phyloP scores from a whole-genome alignment of 2,797 vertebrate genomes.

The Arrhamphus sclerolepis region DNA sequence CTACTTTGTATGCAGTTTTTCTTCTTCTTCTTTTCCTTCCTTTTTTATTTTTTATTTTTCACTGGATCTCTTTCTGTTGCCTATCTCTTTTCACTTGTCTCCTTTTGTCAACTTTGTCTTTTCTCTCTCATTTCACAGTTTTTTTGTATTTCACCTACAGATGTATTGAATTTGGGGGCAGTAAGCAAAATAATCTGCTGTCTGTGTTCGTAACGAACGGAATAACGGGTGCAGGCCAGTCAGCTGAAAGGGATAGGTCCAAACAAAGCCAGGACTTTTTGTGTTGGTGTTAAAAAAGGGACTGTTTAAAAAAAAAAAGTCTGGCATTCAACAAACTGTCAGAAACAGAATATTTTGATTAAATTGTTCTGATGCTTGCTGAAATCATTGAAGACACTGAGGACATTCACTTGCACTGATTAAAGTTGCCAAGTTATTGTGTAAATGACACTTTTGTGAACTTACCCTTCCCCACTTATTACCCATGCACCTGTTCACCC shows the following conservation, averaged over 20 bases:
- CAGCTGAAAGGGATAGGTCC: slow-evolving; percentile 61
- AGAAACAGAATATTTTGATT: too few relatives aligned
- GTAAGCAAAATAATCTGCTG: slow-evolving; percentile 68
- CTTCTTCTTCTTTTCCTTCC: slow-evolving; percentile 19
- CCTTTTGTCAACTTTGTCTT: slow-evolving; percentile 56
- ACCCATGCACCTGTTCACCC: slow-evolving; percentile 62
- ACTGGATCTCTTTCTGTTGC: slow-evolving; percentile 28
- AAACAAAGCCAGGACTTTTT: slow-evolving; percentile 35
- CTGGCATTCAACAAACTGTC: too few relatives aligned
- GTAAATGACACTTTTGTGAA: slow-evolving; percentile 10
- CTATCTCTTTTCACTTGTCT: slow-evolving; percentile 55
- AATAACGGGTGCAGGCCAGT: slow-evolving; percentile 52
- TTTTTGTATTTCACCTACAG: slow-evolving; percentile 43
- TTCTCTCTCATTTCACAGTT: slow-evolving; percentile 37
- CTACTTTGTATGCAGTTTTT: slow-evolving; percentile 19
- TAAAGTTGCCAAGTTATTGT: too few relatives aligned
- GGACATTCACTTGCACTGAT: too few relatives aligned
- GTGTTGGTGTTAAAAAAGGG: slow-evolving; percentile 30
- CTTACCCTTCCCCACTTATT: slow-evolving; percentile 22
- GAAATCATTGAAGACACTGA: not conserved
- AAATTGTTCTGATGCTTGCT: not conserved
- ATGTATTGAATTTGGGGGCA: slow-evolving; percentile 54
- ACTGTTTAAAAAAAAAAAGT: not conserved
- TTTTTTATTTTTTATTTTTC: slow-evolving; percentile 39
- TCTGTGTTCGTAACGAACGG: slow-evolving; percentile 55